phyloP scores from a whole-genome alignment of 2,888 invertebrate species.

The Pinctada fucata region DNA sequence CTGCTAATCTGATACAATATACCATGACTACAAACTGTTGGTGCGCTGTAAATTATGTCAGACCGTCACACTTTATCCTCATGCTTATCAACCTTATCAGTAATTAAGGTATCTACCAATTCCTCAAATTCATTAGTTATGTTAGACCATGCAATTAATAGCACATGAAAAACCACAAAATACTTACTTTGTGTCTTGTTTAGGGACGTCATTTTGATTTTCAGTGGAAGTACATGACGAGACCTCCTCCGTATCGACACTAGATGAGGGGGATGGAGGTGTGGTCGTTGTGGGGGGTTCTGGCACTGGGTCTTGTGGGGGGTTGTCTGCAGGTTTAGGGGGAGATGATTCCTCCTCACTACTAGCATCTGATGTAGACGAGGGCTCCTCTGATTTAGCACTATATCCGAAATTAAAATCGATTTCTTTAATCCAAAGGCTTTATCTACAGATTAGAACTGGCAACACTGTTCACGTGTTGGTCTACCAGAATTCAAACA shows the following conservation, averaged over 20 bases:
- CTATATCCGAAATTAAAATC: background rate
- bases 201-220: slow-evolving; percentile 1
- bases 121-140: background rate
- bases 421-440: background rate
- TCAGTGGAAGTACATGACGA: slow-evolving; percentile 12
- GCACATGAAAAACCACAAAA: background rate
- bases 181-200: slow-evolving; percentile 3
- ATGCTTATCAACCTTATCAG: no score
- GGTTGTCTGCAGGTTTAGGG: slow-evolving; percentile 4
- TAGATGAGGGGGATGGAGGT: slow-evolving; percentile 2
- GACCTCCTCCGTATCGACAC: background rate
- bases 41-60: no score
- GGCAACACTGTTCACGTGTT: no score
- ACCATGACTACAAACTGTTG: no score
- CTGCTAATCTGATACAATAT: no score
- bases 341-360: background rate
- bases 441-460: background rate
- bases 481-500: no score
- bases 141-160: background rate
- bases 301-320: slow-evolving; percentile 16
- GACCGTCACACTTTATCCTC: no score
- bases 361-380: slow-evolving; percentile 15
- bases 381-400: slow-evolving; percentile 10
- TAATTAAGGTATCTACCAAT: no score
- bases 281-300: slow-evolving; percentile 30